These are phyloP conservation scores for Leucophenga maculata DNA, from an alignment of 2,888 invertebrate species.

Conservation along the genomic window DNA sequence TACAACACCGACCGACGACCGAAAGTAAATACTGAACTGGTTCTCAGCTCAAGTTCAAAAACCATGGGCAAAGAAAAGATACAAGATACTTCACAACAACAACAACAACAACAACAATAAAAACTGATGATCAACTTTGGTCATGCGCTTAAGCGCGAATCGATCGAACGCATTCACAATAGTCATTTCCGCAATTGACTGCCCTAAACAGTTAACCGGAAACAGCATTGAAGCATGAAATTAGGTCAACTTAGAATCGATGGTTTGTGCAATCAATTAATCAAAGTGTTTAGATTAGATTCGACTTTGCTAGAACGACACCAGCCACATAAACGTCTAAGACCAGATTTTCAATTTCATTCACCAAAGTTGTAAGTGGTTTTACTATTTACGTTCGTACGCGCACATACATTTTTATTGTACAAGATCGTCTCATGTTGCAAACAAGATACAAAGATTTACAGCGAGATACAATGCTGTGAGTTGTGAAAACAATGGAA, in stretches of 20 bases:
- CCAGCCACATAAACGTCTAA: background rate
- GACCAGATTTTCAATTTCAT: constrained; percentile 58
- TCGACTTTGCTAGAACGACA: background rate
- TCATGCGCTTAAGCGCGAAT: too few species aligned
- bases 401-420: constrained; percentile 27
- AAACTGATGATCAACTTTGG: too few species aligned
- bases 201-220: background rate
- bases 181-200: too few species aligned
- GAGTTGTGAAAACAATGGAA: too few species aligned
- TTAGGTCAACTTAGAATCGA: background rate
- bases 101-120: too few species aligned
- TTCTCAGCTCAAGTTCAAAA: too few species aligned
- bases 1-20: too few species aligned
- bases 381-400: constrained; percentile 21
- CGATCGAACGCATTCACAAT: background rate
- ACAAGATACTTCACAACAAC: too few species aligned
- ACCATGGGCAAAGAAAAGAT: too few species aligned
- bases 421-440: constrained; percentile 39
- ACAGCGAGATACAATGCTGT: constrained; percentile 6
- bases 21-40: too few species aligned
- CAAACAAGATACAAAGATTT: constrained; percentile 32
- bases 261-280: background rate
- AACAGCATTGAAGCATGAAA: background rate
- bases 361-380: constrained; percentile 33
- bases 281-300: too few species aligned